Evolutionary conservation across 1,140 invertebrate species (phyloP), one percentile per base, ranked within the genome.

Genomic region (Zaprionus capensis): DNA sequence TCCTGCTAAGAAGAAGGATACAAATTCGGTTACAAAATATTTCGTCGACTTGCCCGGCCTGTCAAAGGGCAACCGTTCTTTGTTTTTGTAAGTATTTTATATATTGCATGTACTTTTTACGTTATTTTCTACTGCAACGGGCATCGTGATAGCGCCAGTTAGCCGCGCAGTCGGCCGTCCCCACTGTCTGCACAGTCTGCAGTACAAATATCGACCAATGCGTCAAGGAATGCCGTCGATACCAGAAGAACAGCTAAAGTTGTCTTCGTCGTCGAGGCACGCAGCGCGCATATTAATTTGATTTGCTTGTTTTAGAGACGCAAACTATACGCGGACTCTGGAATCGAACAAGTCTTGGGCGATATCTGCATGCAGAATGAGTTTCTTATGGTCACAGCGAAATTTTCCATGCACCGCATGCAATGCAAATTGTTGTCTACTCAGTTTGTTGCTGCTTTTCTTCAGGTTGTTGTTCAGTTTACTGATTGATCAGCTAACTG

Each of bases 111-210:
- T 68, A 34, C 24, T 11, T 58, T 20, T 70, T 31, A 34, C 22
- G 28, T 31, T 58, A 12, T 67, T 71, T 62, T 62, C 38, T 34
- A 41, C 36, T 4, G 61, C 71, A 62, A 70, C 69, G 81, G 82
- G 83, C 83, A 87, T 86, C 82, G 80, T 72, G 83, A 86, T 88
- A 88, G 81, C 80, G 83, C 80, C 80, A 87, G 83, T 58, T 71
- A 80, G 75, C 28, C 46, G 46, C 46, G 4, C 46, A 20, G 11
- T 51, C 20, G 4, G 1, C 46, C 2, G 46, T 24, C 46, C 67
- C 76, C 68, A 78, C 41, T 46, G 62, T 46, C 63, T 46, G 65
- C 62, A 71, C 20, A 20, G 76, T 71, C 72, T 73, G 56, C 63
- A 73, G 46, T 64, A 71, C 82, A 82, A 81, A 87, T 81, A 87